Percentiles rank a stretch among this genome's conserved stretches.
phyloP scores from a whole-genome alignment of 2,888 invertebrate genomes.

The Rutpela maculata region DNA sequence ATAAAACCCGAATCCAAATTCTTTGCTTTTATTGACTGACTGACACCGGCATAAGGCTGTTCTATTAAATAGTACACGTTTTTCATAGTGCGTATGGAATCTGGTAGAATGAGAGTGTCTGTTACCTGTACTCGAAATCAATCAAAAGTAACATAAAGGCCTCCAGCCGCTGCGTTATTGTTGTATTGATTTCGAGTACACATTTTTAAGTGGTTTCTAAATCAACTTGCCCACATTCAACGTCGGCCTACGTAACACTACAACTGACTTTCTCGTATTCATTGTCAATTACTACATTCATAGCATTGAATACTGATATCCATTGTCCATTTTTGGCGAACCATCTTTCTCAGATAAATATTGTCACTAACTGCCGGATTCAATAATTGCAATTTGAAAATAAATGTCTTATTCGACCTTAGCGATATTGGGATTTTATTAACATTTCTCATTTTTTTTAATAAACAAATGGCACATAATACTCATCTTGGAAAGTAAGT shows the following conservation, averaged over 20 bases:
- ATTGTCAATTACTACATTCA: conserved; percentile 18
- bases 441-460: too few species aligned
- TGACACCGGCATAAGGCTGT: not conserved
- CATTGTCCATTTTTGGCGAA: conserved; percentile 17
- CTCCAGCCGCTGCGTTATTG: not conserved
- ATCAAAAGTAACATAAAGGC: not conserved
- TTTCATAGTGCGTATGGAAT: not conserved
- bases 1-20: not conserved
- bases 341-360: conserved; percentile 5
- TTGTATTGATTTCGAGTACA: conserved; percentile 1
- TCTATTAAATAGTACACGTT: not conserved
- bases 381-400: too few species aligned
- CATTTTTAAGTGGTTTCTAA: conserved; percentile 12
- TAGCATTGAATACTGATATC: not conserved
- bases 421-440: too few species aligned
- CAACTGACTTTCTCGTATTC: conserved; percentile 10
- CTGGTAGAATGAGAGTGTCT: not conserved
- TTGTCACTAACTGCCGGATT: conserved; percentile 1
- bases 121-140: not conserved
- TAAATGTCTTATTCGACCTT: too few species aligned
- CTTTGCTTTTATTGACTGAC: not conserved
- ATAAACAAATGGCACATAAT: too few species aligned
- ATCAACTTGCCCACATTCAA: conserved; percentile 21
- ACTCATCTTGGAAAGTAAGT: too few species aligned
- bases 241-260: conserved; percentile 2